Evolutionary conservation across 2,797 vertebrate genomes (phyloP), one percentile per base, ranked within the genome.

Genomic region (Poecilia gillii): DNA sequence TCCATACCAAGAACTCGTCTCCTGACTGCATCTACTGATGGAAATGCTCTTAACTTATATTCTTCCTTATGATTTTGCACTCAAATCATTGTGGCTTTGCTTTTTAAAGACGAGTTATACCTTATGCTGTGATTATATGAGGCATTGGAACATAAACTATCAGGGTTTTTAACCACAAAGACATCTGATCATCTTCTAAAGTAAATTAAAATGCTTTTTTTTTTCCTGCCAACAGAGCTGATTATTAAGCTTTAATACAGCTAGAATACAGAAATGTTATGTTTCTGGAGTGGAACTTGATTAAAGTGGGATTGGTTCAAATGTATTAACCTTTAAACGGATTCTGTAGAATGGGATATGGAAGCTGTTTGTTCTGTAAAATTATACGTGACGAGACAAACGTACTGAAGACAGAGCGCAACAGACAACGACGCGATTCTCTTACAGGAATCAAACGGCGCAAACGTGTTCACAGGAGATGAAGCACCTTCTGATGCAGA

Each of bases 1-100:
- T 66, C 62, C 16, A 9, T 2, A 41, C 68, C 7, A 23, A 49
- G 8, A 47, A 11, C 28, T 73, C 9, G 11, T 25, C 66, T 70
- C 25, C 64, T 39, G 18, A 33, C 47, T 51, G 72, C 47, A 72
- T 53, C 14, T 1, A 49, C 16, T 53, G 49, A 85, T 82, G 57
- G 25, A 87, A 82, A 89, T 31, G 70, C 49, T 85, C 83, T 88
- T 53, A 82, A 33, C 46, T 13, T 3, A 28, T 72, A 39, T 75
- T n/a, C 68, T 4, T 74, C 13, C n/a, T 53, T 39, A 25, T 1
- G 6, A 25, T 18, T 12, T 53, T 43, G 18, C 16, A 11, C 64
- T 55, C 2, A 33, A 23, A 31, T 14, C 1, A 2, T 0, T 1
- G 41, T 43, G 9, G 36, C 9, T 25, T 47, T n/a, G 49, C 23